These are phyloP conservation scores for Neolamprologus cancellatus DNA, from an alignment of 2,113 vertebrate species.

Conservation along the genomic window DNA sequence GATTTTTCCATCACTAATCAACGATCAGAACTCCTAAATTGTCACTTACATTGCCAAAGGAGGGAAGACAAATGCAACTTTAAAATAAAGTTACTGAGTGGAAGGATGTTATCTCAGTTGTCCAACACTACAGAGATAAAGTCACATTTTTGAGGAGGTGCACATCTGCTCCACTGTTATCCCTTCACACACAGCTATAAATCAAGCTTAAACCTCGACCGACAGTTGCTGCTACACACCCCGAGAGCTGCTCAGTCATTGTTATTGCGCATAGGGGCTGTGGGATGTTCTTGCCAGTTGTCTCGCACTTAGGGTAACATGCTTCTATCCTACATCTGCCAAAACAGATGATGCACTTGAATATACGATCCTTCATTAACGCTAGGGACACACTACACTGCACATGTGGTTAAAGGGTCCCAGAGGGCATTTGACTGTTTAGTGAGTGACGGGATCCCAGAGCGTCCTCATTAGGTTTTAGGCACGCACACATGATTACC, in stretches of 20 bases:
- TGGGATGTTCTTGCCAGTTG: not conserved
- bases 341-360: not conserved
- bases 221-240: not conserved
- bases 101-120: not conserved
- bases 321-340: not conserved
- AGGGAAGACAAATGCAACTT: not conserved
- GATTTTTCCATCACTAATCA: not conserved
- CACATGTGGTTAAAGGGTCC: not conserved
- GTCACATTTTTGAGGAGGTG: not conserved
- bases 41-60: not conserved
- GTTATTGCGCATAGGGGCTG: not conserved
- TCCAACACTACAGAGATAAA: not conserved
- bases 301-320: not conserved
- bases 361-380: not conserved
- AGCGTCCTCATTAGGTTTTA: not conserved
- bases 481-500: not conserved
- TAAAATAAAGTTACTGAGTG: not conserved
- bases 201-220: not conserved
- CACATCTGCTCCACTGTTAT: not conserved
- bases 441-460: not conserved
- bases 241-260: not conserved
- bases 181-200: not conserved
- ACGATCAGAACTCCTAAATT: not conserved
- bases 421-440: not conserved
- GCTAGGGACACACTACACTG: not conserved